Evolutionary conservation across 2,113 vertebrate genomes (phyloP).

Genomic region (Albula goreensis): DNA sequence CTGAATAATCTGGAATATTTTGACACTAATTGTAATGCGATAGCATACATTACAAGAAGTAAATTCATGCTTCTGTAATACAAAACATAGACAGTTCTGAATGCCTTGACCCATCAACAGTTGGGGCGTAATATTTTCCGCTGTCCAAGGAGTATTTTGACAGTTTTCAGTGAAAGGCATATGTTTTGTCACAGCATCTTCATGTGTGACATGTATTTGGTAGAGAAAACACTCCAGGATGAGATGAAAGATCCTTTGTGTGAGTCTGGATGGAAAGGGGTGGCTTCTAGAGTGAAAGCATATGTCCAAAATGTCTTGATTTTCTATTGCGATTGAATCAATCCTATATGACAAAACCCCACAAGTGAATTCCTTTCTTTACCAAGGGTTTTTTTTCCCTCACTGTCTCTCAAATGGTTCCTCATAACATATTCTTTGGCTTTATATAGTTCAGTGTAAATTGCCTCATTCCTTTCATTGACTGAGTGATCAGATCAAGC

Average conservation of each 20-base stretch:
- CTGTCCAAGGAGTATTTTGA: neutral
- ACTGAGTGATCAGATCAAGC: neutral
- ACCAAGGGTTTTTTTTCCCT: neutral
- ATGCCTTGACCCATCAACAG: neutral
- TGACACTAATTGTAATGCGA: neutral
- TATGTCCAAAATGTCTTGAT: no score
- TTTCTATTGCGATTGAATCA: no score
- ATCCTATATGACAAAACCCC: no score
- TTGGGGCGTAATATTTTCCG: neutral
- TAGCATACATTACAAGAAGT: neutral
- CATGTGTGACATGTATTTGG: neutral
- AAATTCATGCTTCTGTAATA: neutral
- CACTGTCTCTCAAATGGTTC: neutral
- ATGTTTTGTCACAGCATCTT: neutral
- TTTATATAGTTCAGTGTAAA: neutral
- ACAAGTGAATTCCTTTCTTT: no score
- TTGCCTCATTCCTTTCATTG: neutral
- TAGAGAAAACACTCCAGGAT: neutral
- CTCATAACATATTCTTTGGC: neutral
- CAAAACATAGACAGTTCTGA: neutral
- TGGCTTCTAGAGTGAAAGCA: neutral
- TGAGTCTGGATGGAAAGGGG: neutral
- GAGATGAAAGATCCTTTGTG: neutral
- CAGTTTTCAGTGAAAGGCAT: no score
- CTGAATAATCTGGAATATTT: neutral